Evolutionary conservation across 1,140 invertebrate genomes (phyloP).

Genomic region (Sesamia nonagrioides): DNA sequence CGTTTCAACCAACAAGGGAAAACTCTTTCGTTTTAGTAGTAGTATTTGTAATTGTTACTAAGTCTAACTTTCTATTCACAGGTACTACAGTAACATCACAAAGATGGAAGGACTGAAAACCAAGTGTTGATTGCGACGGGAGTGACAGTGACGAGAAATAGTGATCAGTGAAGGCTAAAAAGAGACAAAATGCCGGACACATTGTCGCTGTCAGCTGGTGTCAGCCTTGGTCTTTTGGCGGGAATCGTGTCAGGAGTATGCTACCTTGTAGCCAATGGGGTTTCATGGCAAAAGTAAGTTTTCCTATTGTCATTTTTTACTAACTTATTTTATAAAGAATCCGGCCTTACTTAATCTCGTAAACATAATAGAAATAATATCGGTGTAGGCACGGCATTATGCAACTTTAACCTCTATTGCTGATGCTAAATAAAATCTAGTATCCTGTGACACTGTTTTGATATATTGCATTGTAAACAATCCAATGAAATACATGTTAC

Average conservation of each 20-base stretch:
- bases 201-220: slow-evolving; percentile 85
- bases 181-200: slow-evolving; percentile 82
- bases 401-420: no score
- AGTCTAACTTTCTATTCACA: neutral
- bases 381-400: no score
- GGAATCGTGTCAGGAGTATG: slow-evolving; percentile 88
- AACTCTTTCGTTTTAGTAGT: no score
- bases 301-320: no score
- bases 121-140: neutral
- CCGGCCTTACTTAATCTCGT: no score
- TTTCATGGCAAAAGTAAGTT: slow-evolving; percentile 70
- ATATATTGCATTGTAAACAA: no score
- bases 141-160: slow-evolving; percentile 51
- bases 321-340: no score
- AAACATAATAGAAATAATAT: no score
- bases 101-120: slow-evolving; percentile 19
- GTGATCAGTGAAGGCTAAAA: slow-evolving; percentile 25
- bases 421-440: no score
- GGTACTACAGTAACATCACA: neutral
- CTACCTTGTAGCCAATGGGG: slow-evolving; percentile 87
- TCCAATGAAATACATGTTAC: no score
- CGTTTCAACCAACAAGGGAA: no score
- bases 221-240: slow-evolving; percentile 88
- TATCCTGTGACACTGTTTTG: no score
- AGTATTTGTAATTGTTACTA: neutral